phyloP scores from a whole-genome alignment of 2,888 invertebrate genomes.

The Noctua janthe region DNA sequence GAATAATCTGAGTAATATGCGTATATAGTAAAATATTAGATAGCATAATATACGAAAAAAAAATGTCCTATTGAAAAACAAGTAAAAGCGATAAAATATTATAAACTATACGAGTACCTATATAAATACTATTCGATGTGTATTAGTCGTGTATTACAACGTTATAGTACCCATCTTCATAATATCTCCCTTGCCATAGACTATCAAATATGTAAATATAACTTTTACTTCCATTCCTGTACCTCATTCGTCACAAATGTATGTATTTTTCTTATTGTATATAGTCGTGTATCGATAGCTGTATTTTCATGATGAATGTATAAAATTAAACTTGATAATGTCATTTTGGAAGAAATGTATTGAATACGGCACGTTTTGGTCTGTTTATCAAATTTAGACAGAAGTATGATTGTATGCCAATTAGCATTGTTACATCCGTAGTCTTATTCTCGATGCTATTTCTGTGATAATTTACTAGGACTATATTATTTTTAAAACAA shows the following conservation, averaged over 20 bases:
- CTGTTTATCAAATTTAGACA: conserved; percentile 1
- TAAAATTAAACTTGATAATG: conserved; percentile 13
- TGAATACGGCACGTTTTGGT: not conserved
- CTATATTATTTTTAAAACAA: not conserved
- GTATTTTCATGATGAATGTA: conserved; percentile 41
- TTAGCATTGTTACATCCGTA: not conserved
- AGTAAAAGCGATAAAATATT: conserved; percentile 1
- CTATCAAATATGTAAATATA: conserved; percentile 20
- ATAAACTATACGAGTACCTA: not conserved
- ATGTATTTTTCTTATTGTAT: conserved; percentile 33
- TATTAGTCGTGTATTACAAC: conserved; percentile 14
- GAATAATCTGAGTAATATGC: conserved; percentile 30
- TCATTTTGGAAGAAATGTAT: conserved; percentile 5
- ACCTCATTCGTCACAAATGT: conserved; percentile 54
- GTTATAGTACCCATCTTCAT: conserved; percentile 8
- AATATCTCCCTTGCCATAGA: conserved; percentile 24
- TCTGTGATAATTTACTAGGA: not conserved
- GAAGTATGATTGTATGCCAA: conserved; percentile 24
- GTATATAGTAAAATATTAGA: conserved; percentile 7
- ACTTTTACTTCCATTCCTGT: conserved; percentile 44
- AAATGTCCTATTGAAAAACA: conserved; percentile 16
- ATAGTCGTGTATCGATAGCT: conserved; percentile 23
- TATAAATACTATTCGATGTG: conserved; percentile 20
- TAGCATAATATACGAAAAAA: conserved; percentile 37
- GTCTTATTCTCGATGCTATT: conserved; percentile 10